Conservation (phyloP, 2,797 vertebrate genomes). For the Cheracebus regulus region DNA sequence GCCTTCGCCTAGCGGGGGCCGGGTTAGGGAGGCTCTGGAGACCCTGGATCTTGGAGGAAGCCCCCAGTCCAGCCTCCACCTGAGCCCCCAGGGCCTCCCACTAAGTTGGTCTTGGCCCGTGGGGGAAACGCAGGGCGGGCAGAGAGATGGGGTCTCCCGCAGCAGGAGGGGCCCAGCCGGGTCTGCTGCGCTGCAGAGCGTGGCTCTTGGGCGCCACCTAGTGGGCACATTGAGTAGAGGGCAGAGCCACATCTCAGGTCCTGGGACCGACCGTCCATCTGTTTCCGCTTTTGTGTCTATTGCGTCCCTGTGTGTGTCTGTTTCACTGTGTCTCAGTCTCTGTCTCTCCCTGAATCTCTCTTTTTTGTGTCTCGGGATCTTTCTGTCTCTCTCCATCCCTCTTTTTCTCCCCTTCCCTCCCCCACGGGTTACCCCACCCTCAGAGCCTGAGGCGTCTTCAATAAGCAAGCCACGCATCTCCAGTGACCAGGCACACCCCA, state of each 20-base stretch:
- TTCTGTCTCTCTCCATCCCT: not conserved
- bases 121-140: not conserved
- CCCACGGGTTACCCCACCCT: not conserved
- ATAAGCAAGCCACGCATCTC: not conserved
- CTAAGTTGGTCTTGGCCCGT: fast-evolving
- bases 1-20: not conserved
- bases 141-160: not conserved
- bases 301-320: not conserved
- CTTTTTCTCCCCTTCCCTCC: not conserved
- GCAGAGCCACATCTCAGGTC: fast-evolving
- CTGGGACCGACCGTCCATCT: not conserved
- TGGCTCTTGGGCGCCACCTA: slow-evolving; percentile 18
- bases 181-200: fast-evolving
- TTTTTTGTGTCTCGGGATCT: not conserved
- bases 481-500: too few species aligned
- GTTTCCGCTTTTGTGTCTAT: not conserved
- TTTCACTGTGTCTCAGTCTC: not conserved
- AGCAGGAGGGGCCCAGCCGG: not conserved
- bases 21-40: not conserved
- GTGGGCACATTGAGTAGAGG: not conserved
- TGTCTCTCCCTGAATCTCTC: not conserved
- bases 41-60: too few species aligned
- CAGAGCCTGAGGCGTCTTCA: not conserved
- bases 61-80: not conserved
- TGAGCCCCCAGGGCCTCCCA: not conserved